Base-by-base conservation (phyloP, 2,888 invertebrate genomes). In the Deilephila porcellus region DNA sequence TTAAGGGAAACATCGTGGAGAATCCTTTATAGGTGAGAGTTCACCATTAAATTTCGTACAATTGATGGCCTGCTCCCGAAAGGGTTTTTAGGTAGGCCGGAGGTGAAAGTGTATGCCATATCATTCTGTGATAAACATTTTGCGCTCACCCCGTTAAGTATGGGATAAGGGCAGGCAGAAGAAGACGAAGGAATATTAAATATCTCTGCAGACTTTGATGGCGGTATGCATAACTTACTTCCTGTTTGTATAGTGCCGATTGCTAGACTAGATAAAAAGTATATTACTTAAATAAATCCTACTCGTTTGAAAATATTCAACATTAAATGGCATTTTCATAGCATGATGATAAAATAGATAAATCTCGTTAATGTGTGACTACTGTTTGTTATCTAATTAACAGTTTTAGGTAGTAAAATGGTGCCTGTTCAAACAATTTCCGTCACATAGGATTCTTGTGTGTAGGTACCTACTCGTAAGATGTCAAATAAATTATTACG, bases 401-500 rank as follows among this genome's bases (percentile, higher is more conserved):
- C 45, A 52, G 6, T 67, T 20, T 52, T 2, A 45, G 25, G 17
- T 25, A 67, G 25, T 52, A 56, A n/a, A 56, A n/a, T 17, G 6
- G 56, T n/a, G 14, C n/a, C 7, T n/a, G n/a, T 56, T n/a, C 56
- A 56, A 56, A 56, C 14, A 56, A 56, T 56, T 56, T 56, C n/a
- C 56, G 56, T 56, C n/a, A n/a, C 56, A 56, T 56, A 25, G 37
- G 20, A 64, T 64, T 20, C 45, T 8, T 67, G 7, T 67, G 25
- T 52, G 25, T 5, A 5, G 5, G 32, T 32, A 32, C 25, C 25
- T 25, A 25, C 32, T 32, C 32, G 32, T 52, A 25, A 20, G 14
- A 45, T 67, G 52, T 60, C 59, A 71, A 52, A 56, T n/a, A 63
- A 71, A 73, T 53, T 56, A 71, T 71, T 71, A 71, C 62, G 59